Evolutionary conservation across 2,888 invertebrate species (phyloP).

Genomic region (Venustoraphidia nigricollis): DNA sequence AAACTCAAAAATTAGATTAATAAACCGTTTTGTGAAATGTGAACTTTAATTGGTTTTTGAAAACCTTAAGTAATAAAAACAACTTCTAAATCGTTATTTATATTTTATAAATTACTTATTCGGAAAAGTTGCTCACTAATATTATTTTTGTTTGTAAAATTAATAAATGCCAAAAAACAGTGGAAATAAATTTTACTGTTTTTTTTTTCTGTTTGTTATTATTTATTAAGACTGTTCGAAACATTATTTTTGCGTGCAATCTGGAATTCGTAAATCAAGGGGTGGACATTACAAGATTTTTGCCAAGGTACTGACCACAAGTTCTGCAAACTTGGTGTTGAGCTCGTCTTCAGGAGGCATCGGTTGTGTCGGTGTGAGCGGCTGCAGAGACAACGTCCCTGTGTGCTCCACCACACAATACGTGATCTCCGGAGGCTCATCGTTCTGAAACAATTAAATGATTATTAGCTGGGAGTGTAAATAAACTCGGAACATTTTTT

Average conservation of each 20-base stretch:
- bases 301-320: constrained; percentile 51
- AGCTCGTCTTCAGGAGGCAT: constrained; percentile 88
- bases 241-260: no score
- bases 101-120: no score
- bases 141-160: no score
- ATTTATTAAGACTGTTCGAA: no score
- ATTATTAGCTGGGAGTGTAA: constrained; percentile 5
- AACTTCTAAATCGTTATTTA: no score
- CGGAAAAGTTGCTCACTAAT: no score
- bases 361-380: constrained; percentile 81
- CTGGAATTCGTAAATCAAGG: neutral
- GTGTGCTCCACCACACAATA: constrained; percentile 87
- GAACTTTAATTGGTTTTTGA: no score
- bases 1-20: neutral
- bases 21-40: no score
- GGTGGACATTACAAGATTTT: constrained; percentile 1
- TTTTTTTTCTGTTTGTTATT: no score
- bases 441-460: constrained; percentile 46
- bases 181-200: no score
- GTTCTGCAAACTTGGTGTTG: constrained; percentile 85
- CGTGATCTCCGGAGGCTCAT: constrained; percentile 90
- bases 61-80: no score
- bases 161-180: no score
- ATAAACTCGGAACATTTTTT: constrained; percentile 9
- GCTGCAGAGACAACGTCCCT: constrained; percentile 70